Base-by-base conservation (phyloP, 2,888 invertebrate species). In the Lithosia quadra region DNA sequence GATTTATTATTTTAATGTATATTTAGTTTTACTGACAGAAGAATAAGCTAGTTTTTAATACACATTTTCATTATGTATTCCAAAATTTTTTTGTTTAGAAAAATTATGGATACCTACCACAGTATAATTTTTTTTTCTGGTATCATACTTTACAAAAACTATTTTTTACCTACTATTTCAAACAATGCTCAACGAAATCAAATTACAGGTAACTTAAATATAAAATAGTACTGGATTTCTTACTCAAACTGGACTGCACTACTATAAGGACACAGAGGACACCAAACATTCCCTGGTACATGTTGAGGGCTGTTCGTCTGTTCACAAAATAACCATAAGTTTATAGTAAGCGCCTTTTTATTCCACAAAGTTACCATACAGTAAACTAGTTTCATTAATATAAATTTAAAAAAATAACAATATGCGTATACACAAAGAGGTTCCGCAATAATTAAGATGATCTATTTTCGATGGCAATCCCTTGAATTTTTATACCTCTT, bases 291-390 rank as follows among this genome's bases (percentile, higher is more conserved):
- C 21, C 21, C 22, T 4, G 36, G 22, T 22, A 36, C 60, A 60
- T 60, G 60, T 34, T 60, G 60, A 36, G 21, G n/a, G 5, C 22
- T 22, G 21, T 34, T 60, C 60, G 60, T 39, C 60, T 60, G 34
- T 36, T 9, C 18, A 36, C n/a, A 36, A 34, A 60, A 21, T 60
- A 60, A 60, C 10, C 15, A 21, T 2, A 13, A 36, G 13, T 22
- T 60, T 21, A 21, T 60, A 22, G 21, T 11, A 21, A 11, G n/a
- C 18, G 39, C 11, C 22, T 34, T 60, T 60, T 34, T 60, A 60
- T 60, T 39, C 36, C 22, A 1, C 10, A 11, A 60, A 15, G 22
- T 10, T 39, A 11, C 21, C 36, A 60, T 24, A 11, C 7, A 33
- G 18, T 58, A 15, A 58, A 58, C 58, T 58, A 58, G 58, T 58